Conservation (phyloP, 2,888 invertebrate species). For the Acleris cristana region DNA sequence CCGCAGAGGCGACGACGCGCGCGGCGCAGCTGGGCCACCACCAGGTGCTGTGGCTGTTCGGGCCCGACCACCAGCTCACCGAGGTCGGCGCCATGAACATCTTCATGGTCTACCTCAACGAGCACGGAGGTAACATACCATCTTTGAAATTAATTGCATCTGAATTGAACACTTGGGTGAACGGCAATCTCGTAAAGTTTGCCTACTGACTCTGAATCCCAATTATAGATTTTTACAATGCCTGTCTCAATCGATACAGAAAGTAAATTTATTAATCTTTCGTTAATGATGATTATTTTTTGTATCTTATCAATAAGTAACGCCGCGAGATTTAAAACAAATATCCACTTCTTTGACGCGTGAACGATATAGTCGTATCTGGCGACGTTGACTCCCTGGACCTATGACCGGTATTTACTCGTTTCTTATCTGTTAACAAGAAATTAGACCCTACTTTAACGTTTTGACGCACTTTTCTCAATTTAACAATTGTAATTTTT, state of each 20-base stretch:
- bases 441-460: constrained; percentile 53
- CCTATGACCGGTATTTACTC: constrained; percentile 74
- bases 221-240: too few relatives aligned
- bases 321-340: constrained; percentile 8
- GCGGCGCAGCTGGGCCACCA: constrained; percentile 91
- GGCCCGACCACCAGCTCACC: constrained; percentile 95
- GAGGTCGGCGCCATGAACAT: constrained; percentile 99
- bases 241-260: neutral
- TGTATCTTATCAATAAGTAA: constrained; percentile 18
- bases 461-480: neutral
- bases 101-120: constrained; percentile 93
- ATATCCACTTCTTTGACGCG: constrained; percentile 22
- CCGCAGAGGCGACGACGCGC: constrained; percentile 88
- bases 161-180: too few relatives aligned
- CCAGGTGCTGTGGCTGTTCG: constrained; percentile 98
- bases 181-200: too few relatives aligned
- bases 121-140: constrained; percentile 90
- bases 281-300: constrained; percentile 13
- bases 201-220: too few relatives aligned
- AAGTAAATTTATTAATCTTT: constrained; percentile 10
- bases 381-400: constrained; percentile 59
- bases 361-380: constrained; percentile 50
- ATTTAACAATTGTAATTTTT: neutral
- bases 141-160: too few relatives aligned
- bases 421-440: constrained; percentile 72